These are phyloP conservation scores for Rhorus exstirpatorius DNA, from an alignment of 2,888 invertebrate species.

Conservation along the genomic window DNA sequence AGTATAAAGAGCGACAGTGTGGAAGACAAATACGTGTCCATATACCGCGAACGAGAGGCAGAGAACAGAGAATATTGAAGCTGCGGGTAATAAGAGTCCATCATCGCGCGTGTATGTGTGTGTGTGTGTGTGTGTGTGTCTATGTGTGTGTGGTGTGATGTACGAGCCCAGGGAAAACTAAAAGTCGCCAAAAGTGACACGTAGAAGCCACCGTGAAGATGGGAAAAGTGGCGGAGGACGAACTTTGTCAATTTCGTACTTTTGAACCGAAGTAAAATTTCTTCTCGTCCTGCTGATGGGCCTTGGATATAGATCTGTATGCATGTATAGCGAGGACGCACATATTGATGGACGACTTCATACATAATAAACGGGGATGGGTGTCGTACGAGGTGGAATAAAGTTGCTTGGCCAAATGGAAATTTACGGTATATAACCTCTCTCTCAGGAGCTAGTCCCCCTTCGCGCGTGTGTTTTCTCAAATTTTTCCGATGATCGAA, in stretches of 20 bases:
- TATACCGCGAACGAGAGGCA: slow-evolving; percentile 30
- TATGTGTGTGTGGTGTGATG: not conserved
- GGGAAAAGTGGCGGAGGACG: slow-evolving; percentile 52
- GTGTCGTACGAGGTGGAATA: slow-evolving; percentile 7
- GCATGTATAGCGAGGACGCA: slow-evolving; percentile 38
- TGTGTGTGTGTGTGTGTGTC: not conserved
- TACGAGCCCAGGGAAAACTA: not conserved
- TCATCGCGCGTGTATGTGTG: not conserved
- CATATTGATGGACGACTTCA: slow-evolving; percentile 64
- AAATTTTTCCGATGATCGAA: slow-evolving; percentile 39
- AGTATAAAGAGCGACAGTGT: slow-evolving; percentile 58
- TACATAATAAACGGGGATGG: slow-evolving; percentile 63
- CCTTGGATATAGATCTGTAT: not conserved
- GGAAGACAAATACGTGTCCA: slow-evolving; percentile 52
- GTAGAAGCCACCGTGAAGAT: slow-evolving; percentile 41
- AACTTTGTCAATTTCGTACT: slow-evolving; percentile 73
- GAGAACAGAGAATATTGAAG: slow-evolving; percentile 41
- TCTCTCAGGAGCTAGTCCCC: not conserved
- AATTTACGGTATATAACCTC: slow-evolving; percentile 20
- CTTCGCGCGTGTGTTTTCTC: not conserved
- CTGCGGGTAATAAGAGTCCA: slow-evolving; percentile 53
- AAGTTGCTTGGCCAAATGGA: slow-evolving; percentile 43
- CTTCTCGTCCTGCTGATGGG: slow-evolving; percentile 50
- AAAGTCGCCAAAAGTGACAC: slow-evolving; percentile 45
- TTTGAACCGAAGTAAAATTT: slow-evolving; percentile 60